phyloP scores from a whole-genome alignment of 2,888 invertebrate genomes.

The Eudasyphora cyanicolor region DNA sequence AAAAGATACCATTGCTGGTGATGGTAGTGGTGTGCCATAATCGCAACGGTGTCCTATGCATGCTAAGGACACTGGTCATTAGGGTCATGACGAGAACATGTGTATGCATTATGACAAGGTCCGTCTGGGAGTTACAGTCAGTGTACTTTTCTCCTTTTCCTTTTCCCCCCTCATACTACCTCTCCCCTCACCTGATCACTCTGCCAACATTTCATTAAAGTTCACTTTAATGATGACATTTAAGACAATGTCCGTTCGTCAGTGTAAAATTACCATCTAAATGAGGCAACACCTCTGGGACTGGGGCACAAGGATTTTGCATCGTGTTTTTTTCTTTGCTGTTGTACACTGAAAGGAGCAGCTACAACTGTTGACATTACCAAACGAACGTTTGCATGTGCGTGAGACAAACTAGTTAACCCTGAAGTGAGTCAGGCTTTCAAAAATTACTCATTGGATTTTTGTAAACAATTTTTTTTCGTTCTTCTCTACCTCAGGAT shows the following conservation, averaged over 20 bases:
- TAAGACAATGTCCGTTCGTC: background rate
- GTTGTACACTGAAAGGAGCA: background rate
- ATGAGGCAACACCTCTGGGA: background rate
- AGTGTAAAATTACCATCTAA: background rate
- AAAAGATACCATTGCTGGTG: background rate
- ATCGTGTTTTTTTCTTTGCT: too few species aligned
- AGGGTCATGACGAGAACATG: background rate
- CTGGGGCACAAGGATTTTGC: background rate
- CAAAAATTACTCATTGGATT: background rate
- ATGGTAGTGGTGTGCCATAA: background rate
- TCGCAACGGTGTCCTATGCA: background rate
- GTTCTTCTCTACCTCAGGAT: too few species aligned
- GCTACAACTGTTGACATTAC: background rate
- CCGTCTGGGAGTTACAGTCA: background rate
- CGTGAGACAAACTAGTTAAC: background rate
- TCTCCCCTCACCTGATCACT: background rate
- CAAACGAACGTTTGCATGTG: too few species aligned
- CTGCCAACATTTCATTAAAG: slow-evolving; percentile 5
- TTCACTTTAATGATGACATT: slow-evolving; percentile 22
- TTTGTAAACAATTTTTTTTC: background rate
- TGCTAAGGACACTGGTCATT: slow-evolving; percentile 27
- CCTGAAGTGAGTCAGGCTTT: background rate
- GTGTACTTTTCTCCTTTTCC: too few species aligned
- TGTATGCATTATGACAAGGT: slow-evolving; percentile 7
- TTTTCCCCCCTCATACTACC: too few species aligned